Evolutionary conservation across 2,797 vertebrate species (phyloP).

Genomic region (Cynopterus sphinx): DNA sequence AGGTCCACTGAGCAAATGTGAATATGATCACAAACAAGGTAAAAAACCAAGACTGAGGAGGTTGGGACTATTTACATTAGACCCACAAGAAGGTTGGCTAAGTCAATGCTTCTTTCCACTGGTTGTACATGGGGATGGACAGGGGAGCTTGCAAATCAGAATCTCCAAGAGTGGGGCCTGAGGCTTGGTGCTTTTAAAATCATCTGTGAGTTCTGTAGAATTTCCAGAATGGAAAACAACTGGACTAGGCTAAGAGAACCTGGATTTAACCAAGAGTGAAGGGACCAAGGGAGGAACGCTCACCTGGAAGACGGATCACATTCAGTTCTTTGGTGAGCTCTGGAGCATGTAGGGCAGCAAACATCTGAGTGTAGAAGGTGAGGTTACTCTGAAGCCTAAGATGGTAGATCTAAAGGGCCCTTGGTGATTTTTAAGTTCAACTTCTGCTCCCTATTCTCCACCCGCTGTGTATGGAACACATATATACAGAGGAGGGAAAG

Average conservation of each 20-base stretch:
- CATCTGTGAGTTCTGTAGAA: background rate
- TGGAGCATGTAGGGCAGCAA: background rate
- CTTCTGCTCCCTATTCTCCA: background rate
- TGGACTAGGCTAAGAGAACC: constrained; percentile 11
- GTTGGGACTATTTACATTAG: background rate
- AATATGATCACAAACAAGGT: background rate
- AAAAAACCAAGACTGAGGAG: constrained; percentile 21
- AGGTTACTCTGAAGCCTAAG: background rate
- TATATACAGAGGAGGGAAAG: constrained; percentile 12
- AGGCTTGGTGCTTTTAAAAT: constrained; percentile 23
- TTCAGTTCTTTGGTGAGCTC: background rate
- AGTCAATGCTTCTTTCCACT: background rate
- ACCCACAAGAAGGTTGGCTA: background rate
- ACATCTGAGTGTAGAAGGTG: background rate
- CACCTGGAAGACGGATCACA: background rate
- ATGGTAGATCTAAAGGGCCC: background rate
- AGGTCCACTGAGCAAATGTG: background rate
- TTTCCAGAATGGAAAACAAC: constrained; percentile 43
- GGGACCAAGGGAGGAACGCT: background rate
- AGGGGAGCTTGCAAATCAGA: background rate
- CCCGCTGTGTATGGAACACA: background rate
- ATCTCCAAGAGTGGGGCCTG: background rate
- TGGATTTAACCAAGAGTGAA: background rate
- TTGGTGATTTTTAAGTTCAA: background rate
- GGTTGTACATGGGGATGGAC: background rate